Evolutionary conservation across 2,797 vertebrate species (phyloP).

Genomic region (Cirrhinus molitorella): DNA sequence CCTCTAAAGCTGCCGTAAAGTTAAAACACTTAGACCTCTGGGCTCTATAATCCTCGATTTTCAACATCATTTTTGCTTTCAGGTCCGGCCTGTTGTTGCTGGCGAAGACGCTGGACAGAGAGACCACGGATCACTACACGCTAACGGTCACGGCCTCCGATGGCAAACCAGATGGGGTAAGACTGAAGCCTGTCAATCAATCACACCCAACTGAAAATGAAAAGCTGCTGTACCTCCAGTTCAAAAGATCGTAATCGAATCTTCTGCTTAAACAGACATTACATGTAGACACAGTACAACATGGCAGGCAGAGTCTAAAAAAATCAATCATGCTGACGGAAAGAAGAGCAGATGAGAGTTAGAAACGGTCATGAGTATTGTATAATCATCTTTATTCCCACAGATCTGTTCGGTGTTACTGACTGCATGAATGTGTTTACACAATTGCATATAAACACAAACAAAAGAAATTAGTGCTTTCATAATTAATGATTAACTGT

Average conservation of each 20-base stretch:
- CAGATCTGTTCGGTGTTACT: not conserved
- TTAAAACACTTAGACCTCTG: not conserved
- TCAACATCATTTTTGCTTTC: conserved; percentile 43
- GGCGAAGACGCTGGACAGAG: conserved; percentile 91
- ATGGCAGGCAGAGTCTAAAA: conserved; percentile 9
- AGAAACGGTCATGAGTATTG: not conserved
- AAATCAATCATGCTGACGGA: not conserved
- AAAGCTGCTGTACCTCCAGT: not conserved
- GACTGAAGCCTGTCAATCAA: conserved; percentile 60
- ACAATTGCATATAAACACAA: not conserved
- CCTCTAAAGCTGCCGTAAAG: not conserved
- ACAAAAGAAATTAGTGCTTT: not conserved
- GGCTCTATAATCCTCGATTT: conserved; percentile 1
- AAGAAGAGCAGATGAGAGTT: not conserved
- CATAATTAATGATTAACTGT: not conserved
- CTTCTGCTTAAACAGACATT: conserved; percentile 31
- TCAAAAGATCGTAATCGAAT: conserved; percentile 16
- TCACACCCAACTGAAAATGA: conserved; percentile 5
- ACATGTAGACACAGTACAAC: conserved; percentile 10
- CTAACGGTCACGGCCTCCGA: conserved; percentile 93
- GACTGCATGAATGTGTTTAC: not conserved
- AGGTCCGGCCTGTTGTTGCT: conserved; percentile 91
- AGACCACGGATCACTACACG: conserved; percentile 90
- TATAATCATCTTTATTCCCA: not conserved
- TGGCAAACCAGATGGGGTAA: conserved; percentile 92